phyloP scores from a whole-genome alignment of 2,888 invertebrate genomes.

The Oligia latruncula region DNA sequence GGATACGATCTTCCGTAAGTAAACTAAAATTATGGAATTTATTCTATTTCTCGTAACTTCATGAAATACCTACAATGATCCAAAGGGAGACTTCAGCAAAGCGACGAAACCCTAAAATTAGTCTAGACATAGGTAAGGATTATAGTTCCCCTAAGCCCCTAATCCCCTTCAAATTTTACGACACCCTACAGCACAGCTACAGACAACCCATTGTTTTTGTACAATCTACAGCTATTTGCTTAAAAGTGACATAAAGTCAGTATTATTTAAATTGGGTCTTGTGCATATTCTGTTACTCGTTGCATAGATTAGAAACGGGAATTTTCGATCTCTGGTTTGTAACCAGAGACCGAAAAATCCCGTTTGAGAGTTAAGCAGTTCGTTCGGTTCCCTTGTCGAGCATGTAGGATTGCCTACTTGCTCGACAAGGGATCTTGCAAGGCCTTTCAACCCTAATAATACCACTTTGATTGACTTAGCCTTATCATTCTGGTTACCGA shows the following conservation, averaged over 20 bases:
- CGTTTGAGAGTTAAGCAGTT: background rate
- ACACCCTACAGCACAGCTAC: background rate
- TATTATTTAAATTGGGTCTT: background rate
- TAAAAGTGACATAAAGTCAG: background rate
- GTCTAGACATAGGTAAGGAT: background rate
- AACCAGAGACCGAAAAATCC: background rate
- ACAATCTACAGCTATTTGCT: background rate
- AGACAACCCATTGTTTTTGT: background rate
- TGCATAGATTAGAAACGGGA: background rate
- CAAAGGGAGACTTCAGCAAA: background rate
- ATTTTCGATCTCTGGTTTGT: too few species aligned
- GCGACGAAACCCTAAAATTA: background rate
- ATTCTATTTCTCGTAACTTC: background rate
- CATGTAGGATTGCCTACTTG: background rate
- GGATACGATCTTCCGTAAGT: constrained; percentile 69
- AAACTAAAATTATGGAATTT: background rate
- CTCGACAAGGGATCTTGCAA: background rate
- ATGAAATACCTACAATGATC: background rate
- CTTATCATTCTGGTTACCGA: background rate
- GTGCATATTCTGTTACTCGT: background rate
- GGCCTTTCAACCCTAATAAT: background rate
- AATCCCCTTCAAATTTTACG: background rate
- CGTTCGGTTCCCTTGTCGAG: background rate
- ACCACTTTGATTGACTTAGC: background rate
- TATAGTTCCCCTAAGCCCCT: too few species aligned